phyloP scores from a whole-genome alignment of 2,888 invertebrate species.

The Drosophila falleni region DNA sequence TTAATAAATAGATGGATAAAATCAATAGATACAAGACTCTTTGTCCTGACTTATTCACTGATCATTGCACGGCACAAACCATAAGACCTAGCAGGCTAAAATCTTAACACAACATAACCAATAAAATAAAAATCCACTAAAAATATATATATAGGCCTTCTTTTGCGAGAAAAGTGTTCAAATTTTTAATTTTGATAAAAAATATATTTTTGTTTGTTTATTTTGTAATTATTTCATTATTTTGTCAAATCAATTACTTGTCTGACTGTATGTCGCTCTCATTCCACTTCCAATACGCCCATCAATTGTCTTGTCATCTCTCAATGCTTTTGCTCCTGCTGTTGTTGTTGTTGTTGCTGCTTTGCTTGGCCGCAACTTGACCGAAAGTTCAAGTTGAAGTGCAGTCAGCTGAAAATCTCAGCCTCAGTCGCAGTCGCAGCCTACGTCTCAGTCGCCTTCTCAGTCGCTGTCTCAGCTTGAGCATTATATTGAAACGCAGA shows the following conservation, averaged over 20 bases:
- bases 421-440: constrained; percentile 16
- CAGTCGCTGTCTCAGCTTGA: constrained; percentile 4
- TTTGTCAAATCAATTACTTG: neutral
- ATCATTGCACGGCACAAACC: too few relatives aligned
- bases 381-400: constrained; percentile 76
- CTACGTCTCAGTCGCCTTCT: constrained; percentile 26
- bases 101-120: too few relatives aligned
- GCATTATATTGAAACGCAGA: constrained; percentile 14
- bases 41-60: too few relatives aligned
- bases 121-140: too few relatives aligned
- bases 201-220: too few relatives aligned
- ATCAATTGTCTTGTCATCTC: constrained; percentile 74
- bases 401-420: constrained; percentile 61
- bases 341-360: constrained; percentile 15
- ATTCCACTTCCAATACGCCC: constrained; percentile 47
- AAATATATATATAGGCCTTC: too few relatives aligned
- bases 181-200: too few relatives aligned
- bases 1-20: too few relatives aligned
- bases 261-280: constrained; percentile 11
- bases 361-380: constrained; percentile 40
- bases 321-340: constrained; percentile 45
- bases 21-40: too few relatives aligned
- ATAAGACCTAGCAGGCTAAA: too few relatives aligned
- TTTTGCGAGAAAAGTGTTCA: too few relatives aligned
- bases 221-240: too few relatives aligned